Percentiles rank a stretch among this genome's conserved stretches.
Conservation (phyloP, 2,113 vertebrate genomes). For the Bos javanicus region DNA sequence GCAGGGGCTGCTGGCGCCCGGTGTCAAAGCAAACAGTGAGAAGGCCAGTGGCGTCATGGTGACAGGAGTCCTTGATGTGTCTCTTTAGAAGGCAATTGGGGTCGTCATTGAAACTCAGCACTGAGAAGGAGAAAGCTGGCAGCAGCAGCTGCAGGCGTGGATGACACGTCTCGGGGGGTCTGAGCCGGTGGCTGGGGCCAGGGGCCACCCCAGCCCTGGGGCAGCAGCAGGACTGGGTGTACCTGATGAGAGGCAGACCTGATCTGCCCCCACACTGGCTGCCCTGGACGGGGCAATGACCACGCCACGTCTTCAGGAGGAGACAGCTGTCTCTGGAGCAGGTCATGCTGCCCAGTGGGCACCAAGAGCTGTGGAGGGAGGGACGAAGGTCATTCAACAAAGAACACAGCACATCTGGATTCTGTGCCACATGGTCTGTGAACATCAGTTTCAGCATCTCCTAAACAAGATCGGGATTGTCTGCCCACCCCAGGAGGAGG, state of each 20-base stretch:
- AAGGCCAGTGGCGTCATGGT: neutral
- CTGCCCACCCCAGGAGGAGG: accelerated
- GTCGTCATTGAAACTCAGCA: neutral
- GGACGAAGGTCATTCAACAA: accelerated
- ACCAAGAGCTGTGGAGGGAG: neutral
- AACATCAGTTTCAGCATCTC: neutral
- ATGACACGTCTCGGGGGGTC: neutral
- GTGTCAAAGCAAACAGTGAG: neutral
- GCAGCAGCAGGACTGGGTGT: neutral
- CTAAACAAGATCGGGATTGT: neutral
- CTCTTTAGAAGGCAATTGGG: slow-evolving; percentile 18
- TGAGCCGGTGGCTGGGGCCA: neutral
- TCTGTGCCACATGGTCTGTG: neutral
- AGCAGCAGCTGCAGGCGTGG: neutral
- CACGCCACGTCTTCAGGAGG: neutral
- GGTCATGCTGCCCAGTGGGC: neutral
- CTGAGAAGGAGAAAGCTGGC: neutral
- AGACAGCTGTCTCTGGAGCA: too few species aligned
- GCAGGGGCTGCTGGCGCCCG: neutral
- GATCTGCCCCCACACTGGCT: neutral
- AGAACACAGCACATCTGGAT: neutral
- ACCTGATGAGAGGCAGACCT: neutral
- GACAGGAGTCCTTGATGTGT: slow-evolving; percentile 47
- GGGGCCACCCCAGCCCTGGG: neutral
- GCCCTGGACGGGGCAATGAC: accelerated